A percentile compares a stretch with the other conserved stretches of the same genome.
phyloP scores from a whole-genome alignment of 2,888 invertebrate species.

The Tuberolachnus salignus region DNA sequence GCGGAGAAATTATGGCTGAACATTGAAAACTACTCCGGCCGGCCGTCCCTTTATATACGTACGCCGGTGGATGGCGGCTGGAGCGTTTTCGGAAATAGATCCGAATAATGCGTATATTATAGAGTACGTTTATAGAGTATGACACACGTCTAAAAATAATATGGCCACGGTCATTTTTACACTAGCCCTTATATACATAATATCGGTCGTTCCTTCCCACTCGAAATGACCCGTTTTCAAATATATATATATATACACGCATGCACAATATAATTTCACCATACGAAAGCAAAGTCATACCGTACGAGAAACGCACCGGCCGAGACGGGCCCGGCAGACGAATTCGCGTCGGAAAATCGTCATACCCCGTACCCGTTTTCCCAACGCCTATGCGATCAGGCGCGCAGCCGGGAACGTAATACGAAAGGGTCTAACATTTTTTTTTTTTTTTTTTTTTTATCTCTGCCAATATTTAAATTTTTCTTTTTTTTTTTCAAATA shows the following conservation, averaged over 20 bases:
- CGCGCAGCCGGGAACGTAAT: too few relatives aligned
- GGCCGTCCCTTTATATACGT: constrained; percentile 14
- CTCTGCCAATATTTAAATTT: too few relatives aligned
- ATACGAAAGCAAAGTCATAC: not conserved
- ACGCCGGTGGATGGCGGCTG: not conserved
- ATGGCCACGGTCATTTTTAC: constrained; percentile 24
- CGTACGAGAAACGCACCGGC: not conserved
- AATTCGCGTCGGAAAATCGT: too few relatives aligned
- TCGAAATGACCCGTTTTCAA: constrained; percentile 35
- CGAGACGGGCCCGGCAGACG: too few relatives aligned
- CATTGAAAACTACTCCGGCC: not conserved
- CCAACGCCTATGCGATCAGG: too few relatives aligned
- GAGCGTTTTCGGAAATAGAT: constrained; percentile 39
- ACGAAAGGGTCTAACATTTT: too few relatives aligned
- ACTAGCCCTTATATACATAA: not conserved
- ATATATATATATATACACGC: not conserved
- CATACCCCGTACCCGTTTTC: too few relatives aligned
- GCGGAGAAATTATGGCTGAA: not conserved
- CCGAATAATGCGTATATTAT: not conserved
- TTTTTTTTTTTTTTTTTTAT: too few relatives aligned
- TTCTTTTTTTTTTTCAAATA: too few relatives aligned
- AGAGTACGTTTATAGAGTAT: constrained; percentile 36
- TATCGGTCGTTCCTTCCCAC: constrained; percentile 15
- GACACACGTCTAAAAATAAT: constrained; percentile 55
- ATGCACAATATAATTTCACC: not conserved